Conservation (phyloP, 2,797 vertebrate species). For the Falco cherrug region DNA sequence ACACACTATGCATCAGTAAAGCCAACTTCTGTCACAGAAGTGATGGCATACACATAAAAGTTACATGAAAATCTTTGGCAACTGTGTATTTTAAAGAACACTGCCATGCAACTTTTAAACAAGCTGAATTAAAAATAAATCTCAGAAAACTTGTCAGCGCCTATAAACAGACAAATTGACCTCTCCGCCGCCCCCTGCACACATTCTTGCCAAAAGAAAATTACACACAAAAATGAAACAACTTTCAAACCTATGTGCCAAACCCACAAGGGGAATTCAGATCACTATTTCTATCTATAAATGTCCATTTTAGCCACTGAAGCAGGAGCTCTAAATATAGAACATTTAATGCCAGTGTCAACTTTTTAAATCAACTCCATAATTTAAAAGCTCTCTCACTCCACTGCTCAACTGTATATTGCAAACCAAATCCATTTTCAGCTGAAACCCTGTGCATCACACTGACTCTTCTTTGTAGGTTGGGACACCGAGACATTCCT, state of each 20-base stretch:
- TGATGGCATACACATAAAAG: background rate
- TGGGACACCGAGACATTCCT: background rate
- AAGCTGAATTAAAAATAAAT: conserved; percentile 24
- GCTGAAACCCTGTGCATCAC: background rate
- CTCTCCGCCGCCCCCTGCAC: background rate
- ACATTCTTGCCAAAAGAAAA: conserved; percentile 52
- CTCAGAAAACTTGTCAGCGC: conserved; percentile 33
- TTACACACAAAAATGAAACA: conserved; percentile 18
- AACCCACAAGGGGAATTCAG: conserved; percentile 46
- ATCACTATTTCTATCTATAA: conserved; percentile 47
- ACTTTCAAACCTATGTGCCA: conserved; percentile 30
- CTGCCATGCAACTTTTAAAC: background rate
- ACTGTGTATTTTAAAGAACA: background rate
- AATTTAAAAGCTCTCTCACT: conserved; percentile 18
- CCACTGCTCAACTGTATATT: background rate
- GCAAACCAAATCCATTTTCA: conserved; percentile 11
- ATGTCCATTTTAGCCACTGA: conserved; percentile 10
- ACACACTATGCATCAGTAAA: background rate
- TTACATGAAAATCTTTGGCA: background rate
- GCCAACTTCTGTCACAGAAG: background rate
- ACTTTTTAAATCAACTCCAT: conserved; percentile 14
- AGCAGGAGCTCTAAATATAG: conserved; percentile 32
- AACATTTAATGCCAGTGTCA: conserved; percentile 14
- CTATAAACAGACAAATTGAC: conserved; percentile 54
- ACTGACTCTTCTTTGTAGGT: background rate